Percentiles rank a stretch among this genome's conserved stretches.
Evolutionary conservation across 2,888 invertebrate genomes (phyloP).

Genomic region (Lycia hirtaria): DNA sequence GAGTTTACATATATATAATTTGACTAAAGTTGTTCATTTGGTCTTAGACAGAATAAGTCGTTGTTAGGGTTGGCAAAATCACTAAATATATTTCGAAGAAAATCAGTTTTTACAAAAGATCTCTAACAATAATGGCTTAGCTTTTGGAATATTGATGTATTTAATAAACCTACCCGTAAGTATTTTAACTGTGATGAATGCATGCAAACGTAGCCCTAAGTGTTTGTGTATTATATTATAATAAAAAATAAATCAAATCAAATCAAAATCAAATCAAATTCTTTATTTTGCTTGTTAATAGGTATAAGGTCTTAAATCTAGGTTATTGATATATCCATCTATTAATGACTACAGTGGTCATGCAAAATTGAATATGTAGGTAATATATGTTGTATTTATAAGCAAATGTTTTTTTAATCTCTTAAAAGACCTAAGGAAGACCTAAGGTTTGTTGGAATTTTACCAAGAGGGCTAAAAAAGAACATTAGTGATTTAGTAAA

Average conservation of each 20-base stretch:
- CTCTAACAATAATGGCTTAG: constrained; percentile 42
- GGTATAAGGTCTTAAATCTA: too few relatives aligned
- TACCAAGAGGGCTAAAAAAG: too few relatives aligned
- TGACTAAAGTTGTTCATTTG: neutral
- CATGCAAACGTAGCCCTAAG: constrained; percentile 59
- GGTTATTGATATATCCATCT: too few relatives aligned
- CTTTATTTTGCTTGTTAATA: too few relatives aligned
- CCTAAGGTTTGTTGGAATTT: too few relatives aligned
- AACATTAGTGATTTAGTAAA: too few relatives aligned
- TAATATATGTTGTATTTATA: constrained; percentile 26
- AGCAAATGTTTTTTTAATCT: constrained; percentile 20
- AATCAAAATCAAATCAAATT: too few relatives aligned
- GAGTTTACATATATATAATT: too few relatives aligned
- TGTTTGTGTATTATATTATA: constrained; percentile 43
- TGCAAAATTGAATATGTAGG: too few relatives aligned
- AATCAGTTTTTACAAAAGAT: constrained; percentile 42
- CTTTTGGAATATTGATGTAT: constrained; percentile 23
- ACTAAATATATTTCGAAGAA: constrained; percentile 9
- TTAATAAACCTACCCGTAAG: constrained; percentile 50
- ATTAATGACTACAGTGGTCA: too few relatives aligned
- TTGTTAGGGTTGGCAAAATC: neutral
- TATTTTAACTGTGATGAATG: constrained; percentile 52
- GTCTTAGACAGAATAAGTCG: neutral
- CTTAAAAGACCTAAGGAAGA: too few relatives aligned
- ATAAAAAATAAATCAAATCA: too few relatives aligned